Percentiles rank a stretch among this genome's conserved stretches.
phyloP scores from a whole-genome alignment of 1,140 invertebrate genomes.

The Drosophila persimilis region DNA sequence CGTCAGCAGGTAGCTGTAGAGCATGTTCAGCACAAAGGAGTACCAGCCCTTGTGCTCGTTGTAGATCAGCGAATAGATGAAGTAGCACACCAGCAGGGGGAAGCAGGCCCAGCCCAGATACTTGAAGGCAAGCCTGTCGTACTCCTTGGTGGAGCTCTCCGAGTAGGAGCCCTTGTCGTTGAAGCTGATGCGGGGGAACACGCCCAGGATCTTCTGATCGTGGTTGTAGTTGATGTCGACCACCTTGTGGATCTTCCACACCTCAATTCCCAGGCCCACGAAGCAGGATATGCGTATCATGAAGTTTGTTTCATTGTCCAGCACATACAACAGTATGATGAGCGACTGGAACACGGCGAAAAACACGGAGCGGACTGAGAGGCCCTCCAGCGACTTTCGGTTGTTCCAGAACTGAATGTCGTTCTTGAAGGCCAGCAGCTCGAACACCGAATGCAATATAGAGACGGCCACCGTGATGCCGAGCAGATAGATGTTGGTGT shows the following conservation, averaged over 20 bases:
- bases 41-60: slow-evolving; percentile 99
- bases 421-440: slow-evolving; percentile 99
- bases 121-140: slow-evolving; percentile 97
- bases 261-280: slow-evolving; percentile 97
- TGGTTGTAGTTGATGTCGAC: slow-evolving; percentile 92
- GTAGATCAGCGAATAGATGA: slow-evolving; percentile 98
- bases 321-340: slow-evolving; percentile 97
- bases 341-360: slow-evolving; percentile 99
- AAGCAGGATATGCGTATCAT: slow-evolving; percentile 96
- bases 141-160: slow-evolving; percentile 96
- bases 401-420: slow-evolving; percentile 99
- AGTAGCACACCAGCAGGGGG: slow-evolving; percentile 95
- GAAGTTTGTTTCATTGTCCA: slow-evolving; percentile 99
- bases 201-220: slow-evolving; percentile 89
- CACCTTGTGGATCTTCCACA: slow-evolving; percentile 99
- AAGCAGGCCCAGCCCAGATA: slow-evolving; percentile 98
- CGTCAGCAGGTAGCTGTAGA: slow-evolving; percentile 98
- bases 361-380: slow-evolving; percentile 99
- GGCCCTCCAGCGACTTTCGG: slow-evolving; percentile 96
- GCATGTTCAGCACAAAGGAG: slow-evolving; percentile 95
- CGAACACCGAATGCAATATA: slow-evolving; percentile 98
- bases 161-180: slow-evolving; percentile 98
- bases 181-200: slow-evolving; percentile 92
- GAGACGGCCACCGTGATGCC: slow-evolving; percentile 96
- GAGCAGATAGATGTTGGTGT: slow-evolving; percentile 98